A percentile compares a stretch with the other conserved stretches of the same genome.
Conservation (phyloP, 1,140 invertebrate species). For the Drosophila quadrilineata region DNA sequence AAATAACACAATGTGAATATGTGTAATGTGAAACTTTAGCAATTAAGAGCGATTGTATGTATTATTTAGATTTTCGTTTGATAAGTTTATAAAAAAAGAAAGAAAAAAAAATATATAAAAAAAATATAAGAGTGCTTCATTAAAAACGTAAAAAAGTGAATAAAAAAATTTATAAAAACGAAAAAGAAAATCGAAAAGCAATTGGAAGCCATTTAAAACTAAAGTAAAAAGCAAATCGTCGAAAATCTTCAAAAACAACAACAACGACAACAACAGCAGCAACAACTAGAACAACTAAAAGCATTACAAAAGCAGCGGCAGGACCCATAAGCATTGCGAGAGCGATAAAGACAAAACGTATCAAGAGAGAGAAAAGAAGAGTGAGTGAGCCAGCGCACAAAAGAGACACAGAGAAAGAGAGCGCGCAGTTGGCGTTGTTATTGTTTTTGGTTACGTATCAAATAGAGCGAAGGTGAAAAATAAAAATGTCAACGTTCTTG, state of each 20-base stretch:
- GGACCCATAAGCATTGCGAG: slow-evolving; percentile 20
- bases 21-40: slow-evolving; percentile 68
- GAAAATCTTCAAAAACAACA: background rate
- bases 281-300: slow-evolving; percentile 2
- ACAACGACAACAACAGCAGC: slow-evolving; percentile 11
- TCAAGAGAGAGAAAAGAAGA: slow-evolving; percentile 1
- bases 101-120: slow-evolving; percentile 18
- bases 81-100: slow-evolving; percentile 37
- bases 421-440: slow-evolving; percentile 27
- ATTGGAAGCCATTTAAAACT: slow-evolving; percentile 18
- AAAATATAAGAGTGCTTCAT: no score
- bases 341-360: background rate
- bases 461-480: slow-evolving; percentile 33
- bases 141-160: slow-evolving; percentile 26
- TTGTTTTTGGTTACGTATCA: slow-evolving; percentile 22
- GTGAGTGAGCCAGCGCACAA: slow-evolving; percentile 9
- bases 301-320: no score
- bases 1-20: slow-evolving; percentile 55
- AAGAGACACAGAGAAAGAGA: slow-evolving; percentile 6
- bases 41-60: slow-evolving; percentile 66
- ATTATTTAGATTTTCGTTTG: slow-evolving; percentile 70
- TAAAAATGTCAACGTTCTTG: slow-evolving; percentile 81
- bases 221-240: slow-evolving; percentile 20
- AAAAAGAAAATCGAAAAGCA: slow-evolving; percentile 1
- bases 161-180: slow-evolving; percentile 5